phyloP scores from a whole-genome alignment of 1,140 invertebrate genomes.

The Chironomus tepperi region DNA sequence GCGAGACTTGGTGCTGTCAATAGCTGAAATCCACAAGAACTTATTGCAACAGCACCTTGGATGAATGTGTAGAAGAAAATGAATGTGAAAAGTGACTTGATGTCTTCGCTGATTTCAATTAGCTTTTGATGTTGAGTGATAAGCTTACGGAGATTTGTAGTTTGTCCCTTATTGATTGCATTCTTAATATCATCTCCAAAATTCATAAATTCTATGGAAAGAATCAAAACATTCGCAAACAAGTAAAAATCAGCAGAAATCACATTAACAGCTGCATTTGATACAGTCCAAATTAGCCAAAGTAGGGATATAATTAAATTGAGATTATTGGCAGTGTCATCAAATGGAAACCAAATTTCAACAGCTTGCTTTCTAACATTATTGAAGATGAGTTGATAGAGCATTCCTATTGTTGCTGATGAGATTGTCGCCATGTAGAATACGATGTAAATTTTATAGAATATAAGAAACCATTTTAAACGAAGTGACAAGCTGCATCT shows the following conservation, averaged over 20 bases:
- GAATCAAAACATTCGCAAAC: not conserved
- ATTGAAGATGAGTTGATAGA: not conserved
- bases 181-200: not conserved
- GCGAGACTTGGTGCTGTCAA: not conserved
- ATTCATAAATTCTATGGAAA: not conserved
- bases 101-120: not conserved
- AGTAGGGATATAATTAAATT: not conserved
- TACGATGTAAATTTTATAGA: not conserved
- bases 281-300: not conserved
- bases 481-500: not conserved
- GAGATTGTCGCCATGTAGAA: not conserved
- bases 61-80: not conserved
- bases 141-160: not conserved
- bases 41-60: not conserved
- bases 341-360: conserved; percentile 2
- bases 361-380: not conserved
- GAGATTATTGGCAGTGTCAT: not conserved
- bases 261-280: not conserved
- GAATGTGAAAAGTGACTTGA: not conserved
- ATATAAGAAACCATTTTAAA: not conserved
- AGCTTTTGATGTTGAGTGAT: not conserved
- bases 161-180: not conserved
- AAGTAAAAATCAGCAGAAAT: not conserved
- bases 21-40: not conserved
- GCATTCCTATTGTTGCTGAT: not conserved